These are phyloP conservation scores for Zeus faber DNA, from an alignment of 2,113 vertebrate genomes.

Conservation along the genomic window DNA sequence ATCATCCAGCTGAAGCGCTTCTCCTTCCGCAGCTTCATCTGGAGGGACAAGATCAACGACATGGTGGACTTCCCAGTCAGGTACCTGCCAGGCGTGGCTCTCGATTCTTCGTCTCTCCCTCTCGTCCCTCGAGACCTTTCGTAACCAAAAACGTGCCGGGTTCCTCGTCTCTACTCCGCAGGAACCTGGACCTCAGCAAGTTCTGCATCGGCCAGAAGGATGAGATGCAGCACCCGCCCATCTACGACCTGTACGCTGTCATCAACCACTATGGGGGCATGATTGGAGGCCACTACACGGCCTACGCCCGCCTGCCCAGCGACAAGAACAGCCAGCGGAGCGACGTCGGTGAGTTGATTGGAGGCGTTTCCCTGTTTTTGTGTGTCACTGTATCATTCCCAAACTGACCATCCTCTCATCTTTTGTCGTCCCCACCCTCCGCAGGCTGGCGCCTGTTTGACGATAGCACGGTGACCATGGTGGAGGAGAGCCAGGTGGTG, in stretches of 20 bases:
- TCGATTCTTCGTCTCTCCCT: neutral
- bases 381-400: neutral
- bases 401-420: neutral
- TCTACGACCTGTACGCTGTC: constrained; percentile 95
- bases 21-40: constrained; percentile 98
- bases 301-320: constrained; percentile 89
- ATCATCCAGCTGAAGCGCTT: constrained; percentile 99
- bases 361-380: neutral
- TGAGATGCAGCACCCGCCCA: constrained; percentile 88
- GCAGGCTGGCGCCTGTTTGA: constrained; percentile 97
- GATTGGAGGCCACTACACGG: constrained; percentile 98
- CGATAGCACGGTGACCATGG: constrained; percentile 95
- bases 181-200: constrained; percentile 94
- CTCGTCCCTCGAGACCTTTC: too few relatives aligned
- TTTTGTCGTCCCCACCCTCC: too few relatives aligned
- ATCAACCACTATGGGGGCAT: constrained; percentile 99
- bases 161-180: constrained; percentile 36
- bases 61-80: constrained; percentile 98
- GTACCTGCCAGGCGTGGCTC: constrained; percentile 61
- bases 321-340: constrained; percentile 98
- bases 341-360: constrained; percentile 85
- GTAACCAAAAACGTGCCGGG: too few relatives aligned
- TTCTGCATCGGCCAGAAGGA: constrained; percentile 98
- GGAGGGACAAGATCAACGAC: constrained; percentile 98
- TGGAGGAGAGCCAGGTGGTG: constrained; percentile 97